Evolutionary conservation across 2,888 invertebrate genomes (phyloP).

Genomic region (Patella ulyssiponensis): DNA sequence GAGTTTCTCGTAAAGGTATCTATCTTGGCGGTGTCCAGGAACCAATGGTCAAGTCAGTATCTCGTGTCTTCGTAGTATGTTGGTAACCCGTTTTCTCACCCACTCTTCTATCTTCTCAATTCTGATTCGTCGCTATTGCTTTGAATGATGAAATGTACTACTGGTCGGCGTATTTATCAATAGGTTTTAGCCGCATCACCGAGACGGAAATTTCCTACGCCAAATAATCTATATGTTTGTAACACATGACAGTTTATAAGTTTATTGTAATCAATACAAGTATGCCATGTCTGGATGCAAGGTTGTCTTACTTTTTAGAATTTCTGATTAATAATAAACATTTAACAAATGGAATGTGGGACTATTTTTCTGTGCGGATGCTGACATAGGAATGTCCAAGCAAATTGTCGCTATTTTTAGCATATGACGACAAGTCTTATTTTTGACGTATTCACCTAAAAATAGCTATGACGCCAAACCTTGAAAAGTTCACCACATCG

Average conservation of each 20-base stretch:
- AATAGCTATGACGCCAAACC: constrained; percentile 4
- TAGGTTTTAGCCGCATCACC: constrained; percentile 14
- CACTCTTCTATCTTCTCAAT: too few relatives aligned
- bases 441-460: constrained; percentile 8
- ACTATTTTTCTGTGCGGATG: constrained; percentile 24
- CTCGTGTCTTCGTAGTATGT: too few relatives aligned
- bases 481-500: too few relatives aligned
- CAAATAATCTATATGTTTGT: neutral
- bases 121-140: too few relatives aligned
- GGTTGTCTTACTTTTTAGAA: too few relatives aligned
- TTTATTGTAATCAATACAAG: too few relatives aligned
- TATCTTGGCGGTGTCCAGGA: constrained; percentile 27
- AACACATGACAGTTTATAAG: too few relatives aligned
- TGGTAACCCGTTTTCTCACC: too few relatives aligned
- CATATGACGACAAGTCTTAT: constrained; percentile 26
- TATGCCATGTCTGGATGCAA: too few relatives aligned
- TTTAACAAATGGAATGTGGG: neutral
- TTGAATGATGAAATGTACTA: constrained; percentile 18
- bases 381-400: constrained; percentile 18
- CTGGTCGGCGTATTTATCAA: constrained; percentile 12
- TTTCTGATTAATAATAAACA: neutral
- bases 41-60: too few relatives aligned
- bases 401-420: constrained; percentile 26
- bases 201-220: constrained; percentile 19
- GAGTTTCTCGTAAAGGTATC: constrained; percentile 16